These are phyloP conservation scores for Pseudachorutes palmiensis DNA, from an alignment of 1,140 invertebrate species.

Conservation along the genomic window DNA sequence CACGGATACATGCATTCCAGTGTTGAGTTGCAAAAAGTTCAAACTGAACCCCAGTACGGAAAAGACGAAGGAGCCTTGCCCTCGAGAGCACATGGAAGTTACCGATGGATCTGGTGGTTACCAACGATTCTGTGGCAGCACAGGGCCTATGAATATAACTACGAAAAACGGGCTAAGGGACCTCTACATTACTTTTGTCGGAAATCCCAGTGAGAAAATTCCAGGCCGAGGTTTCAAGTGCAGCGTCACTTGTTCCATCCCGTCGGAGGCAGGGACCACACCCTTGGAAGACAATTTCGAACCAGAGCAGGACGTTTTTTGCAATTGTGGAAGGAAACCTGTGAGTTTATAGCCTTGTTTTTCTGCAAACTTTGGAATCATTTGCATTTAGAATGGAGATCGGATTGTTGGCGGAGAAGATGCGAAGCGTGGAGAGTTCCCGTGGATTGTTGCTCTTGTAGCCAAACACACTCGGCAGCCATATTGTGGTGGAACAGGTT, in stretches of 20 bases:
- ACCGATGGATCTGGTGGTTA: conserved; percentile 25
- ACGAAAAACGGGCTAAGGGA: conserved; percentile 21
- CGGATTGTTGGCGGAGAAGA: conserved; percentile 35
- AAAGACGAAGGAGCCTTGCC: background rate
- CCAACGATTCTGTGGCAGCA: conserved; percentile 24
- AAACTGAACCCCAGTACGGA: conserved; percentile 1
- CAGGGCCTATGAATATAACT: conserved; percentile 17
- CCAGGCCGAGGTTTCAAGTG: conserved; percentile 23
- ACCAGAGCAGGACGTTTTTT: conserved; percentile 3
- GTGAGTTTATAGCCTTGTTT: too few species aligned
- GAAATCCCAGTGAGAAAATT: background rate
- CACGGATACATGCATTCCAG: conserved; percentile 25
- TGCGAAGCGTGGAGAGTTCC: conserved; percentile 31
- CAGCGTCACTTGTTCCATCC: conserved; percentile 18
- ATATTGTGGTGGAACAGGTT: conserved; percentile 27
- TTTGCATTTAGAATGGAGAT: conserved; percentile 22
- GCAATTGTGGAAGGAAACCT: conserved; percentile 11
- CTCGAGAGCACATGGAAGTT: conserved; percentile 17
- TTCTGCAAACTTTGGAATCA: too few species aligned
- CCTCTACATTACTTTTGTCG: conserved; percentile 29
- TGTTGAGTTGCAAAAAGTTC: conserved; percentile 28
- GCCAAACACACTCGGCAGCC: conserved; percentile 25
- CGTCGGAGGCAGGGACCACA: conserved; percentile 6
- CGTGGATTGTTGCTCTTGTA: conserved; percentile 34
- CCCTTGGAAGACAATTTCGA: conserved; percentile 14